Conservation (phyloP, 2,888 invertebrate genomes). For the Acleris holmiana region DNA sequence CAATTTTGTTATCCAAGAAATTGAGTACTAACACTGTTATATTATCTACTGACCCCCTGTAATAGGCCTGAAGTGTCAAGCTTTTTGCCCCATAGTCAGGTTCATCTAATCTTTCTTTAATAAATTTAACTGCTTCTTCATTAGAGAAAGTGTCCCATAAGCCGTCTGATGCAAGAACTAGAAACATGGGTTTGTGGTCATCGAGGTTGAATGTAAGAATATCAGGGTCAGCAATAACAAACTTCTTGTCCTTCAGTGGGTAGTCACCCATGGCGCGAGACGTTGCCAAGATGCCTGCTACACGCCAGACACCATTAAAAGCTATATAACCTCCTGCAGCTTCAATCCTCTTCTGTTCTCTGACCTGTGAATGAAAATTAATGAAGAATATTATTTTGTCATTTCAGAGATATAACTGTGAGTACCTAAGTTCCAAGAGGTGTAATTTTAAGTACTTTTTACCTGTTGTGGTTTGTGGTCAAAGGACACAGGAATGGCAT, state of each 20-base stretch:
- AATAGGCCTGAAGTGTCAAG: conserved; percentile 94
- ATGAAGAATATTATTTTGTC: no score
- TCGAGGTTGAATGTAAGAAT: conserved; percentile 95
- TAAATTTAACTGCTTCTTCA: conserved; percentile 96
- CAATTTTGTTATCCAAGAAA: conserved; percentile 84
- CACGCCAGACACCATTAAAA: conserved; percentile 98
- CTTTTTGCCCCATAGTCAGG: conserved; percentile 96
- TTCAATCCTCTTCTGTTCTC: conserved; percentile 95
- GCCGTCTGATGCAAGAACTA: conserved; percentile 97
- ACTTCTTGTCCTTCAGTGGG: conserved; percentile 95
- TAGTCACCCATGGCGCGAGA: conserved; percentile 98
- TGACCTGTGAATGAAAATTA: conserved; percentile 82
- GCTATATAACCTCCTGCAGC: conserved; percentile 98
- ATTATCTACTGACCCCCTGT: conserved; percentile 96
- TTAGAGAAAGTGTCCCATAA: conserved; percentile 98
- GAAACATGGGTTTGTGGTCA: conserved; percentile 94
- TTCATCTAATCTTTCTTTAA: conserved; percentile 93
- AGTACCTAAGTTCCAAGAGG: no score
- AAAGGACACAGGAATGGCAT: conserved; percentile 95
- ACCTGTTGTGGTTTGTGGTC: conserved; percentile 99
- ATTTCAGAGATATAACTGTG: no score
- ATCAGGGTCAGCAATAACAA: conserved; percentile 98
- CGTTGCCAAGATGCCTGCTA: conserved; percentile 97
- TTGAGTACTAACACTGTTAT: conserved; percentile 96
- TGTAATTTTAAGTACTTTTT: conserved; percentile 40